Percentiles rank a stretch among this genome's conserved stretches.
Conservation (phyloP, 1,140 invertebrate genomes). For the Cydia fagiglandana region DNA sequence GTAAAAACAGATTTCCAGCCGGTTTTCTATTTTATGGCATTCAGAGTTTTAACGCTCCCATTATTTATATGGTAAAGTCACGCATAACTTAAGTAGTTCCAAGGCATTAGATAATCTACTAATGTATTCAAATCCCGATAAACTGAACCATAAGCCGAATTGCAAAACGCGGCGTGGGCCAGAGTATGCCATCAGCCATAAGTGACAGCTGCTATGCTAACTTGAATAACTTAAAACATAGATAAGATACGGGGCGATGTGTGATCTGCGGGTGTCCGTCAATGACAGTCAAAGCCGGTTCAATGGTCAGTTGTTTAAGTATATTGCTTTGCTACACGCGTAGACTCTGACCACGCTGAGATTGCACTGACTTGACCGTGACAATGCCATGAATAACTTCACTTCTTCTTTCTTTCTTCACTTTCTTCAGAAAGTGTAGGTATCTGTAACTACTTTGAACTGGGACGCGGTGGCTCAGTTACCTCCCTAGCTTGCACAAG, state of each 20-base stretch:
- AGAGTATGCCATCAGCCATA: not conserved
- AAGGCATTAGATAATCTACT: not conserved
- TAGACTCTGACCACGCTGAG: too few relatives aligned
- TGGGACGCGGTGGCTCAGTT: too few relatives aligned
- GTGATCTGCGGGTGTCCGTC: not conserved
- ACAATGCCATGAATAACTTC: too few relatives aligned
- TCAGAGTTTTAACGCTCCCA: not conserved
- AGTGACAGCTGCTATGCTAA: not conserved
- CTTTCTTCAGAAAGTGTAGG: too few relatives aligned
- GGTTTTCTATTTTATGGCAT: conserved; percentile 6
- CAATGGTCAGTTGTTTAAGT: too few relatives aligned
- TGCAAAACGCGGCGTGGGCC: conserved; percentile 4
- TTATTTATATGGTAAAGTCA: not conserved
- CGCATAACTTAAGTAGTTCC: not conserved
- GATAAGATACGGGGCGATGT: not conserved
- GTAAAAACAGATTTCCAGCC: not conserved
- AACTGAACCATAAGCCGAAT: not conserved
- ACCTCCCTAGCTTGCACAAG: too few relatives aligned
- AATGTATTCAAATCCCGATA: not conserved
- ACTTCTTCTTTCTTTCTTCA: too few relatives aligned
- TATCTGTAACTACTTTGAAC: too few relatives aligned
- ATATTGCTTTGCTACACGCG: too few relatives aligned
- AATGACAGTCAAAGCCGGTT: too few relatives aligned
- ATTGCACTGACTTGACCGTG: too few relatives aligned
- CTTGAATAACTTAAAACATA: not conserved